Conservation (phyloP, 2,797 vertebrate genomes). For the Muscicapa comitata region DNA sequence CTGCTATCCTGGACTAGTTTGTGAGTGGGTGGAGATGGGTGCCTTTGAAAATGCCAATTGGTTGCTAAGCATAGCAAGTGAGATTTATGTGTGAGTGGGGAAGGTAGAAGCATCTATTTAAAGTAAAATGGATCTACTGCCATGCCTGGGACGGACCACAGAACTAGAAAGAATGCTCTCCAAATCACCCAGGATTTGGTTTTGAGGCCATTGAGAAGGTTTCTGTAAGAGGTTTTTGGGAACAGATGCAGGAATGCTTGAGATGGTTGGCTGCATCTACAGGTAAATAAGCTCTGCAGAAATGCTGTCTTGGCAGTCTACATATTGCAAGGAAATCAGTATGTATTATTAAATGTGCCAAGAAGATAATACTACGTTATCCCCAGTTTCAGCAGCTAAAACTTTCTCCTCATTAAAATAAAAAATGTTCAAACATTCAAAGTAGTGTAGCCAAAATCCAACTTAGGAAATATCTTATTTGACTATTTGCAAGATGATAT, state of each 20-base stretch:
- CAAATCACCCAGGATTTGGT: background rate
- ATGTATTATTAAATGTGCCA: slow-evolving; percentile 30
- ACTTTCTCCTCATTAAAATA: slow-evolving; percentile 1
- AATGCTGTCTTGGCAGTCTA: background rate
- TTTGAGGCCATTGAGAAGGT: background rate
- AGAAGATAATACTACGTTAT: slow-evolving; percentile 21
- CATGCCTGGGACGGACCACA: background rate
- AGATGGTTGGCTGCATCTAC: background rate
- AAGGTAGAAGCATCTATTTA: background rate
- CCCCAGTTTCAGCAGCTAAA: background rate
- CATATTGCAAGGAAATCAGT: background rate
- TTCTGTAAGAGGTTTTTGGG: background rate
- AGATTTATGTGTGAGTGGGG: background rate
- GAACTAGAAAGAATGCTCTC: background rate
- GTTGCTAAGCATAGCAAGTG: slow-evolving; percentile 1
- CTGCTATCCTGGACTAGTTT: slow-evolving; percentile 16
- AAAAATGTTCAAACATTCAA: slow-evolving; percentile 19
- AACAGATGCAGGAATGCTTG: background rate
- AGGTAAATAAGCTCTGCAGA: background rate
- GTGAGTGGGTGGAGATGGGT: slow-evolving; percentile 14
- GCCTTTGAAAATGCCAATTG: slow-evolving; percentile 14
- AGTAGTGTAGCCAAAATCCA: slow-evolving; percentile 9
- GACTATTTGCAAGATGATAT: slow-evolving; percentile 27
- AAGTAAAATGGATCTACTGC: background rate
- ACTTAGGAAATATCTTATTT: slow-evolving; percentile 42